Evolutionary conservation across 2,888 invertebrate genomes (phyloP).

Genomic region (Scelioninae gen. 1): DNA sequence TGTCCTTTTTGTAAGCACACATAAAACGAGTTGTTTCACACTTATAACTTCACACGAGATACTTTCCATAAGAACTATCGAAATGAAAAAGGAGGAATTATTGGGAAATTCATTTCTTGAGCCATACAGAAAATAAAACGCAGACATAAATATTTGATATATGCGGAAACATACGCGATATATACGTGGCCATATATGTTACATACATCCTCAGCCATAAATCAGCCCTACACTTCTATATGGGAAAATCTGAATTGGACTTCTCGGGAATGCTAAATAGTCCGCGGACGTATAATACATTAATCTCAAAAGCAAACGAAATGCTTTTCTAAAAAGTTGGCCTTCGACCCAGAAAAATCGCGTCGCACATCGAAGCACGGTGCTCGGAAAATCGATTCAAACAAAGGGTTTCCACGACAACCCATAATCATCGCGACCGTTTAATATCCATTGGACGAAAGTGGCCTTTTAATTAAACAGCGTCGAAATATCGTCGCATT

Average conservation of each 20-base stretch:
- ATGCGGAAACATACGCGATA: constrained; percentile 3
- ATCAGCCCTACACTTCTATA: constrained; percentile 12
- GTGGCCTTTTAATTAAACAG: constrained; percentile 55
- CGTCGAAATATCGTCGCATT: constrained; percentile 2
- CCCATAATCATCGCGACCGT: constrained; percentile 23
- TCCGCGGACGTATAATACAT: constrained; percentile 36
- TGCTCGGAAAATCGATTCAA: constrained; percentile 39
- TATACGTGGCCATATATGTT: constrained; percentile 3
- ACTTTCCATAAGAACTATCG: not conserved
- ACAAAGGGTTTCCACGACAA: constrained; percentile 53
- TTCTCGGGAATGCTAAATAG: constrained; percentile 14
- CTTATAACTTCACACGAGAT: no score
- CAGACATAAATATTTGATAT: constrained; percentile 12
- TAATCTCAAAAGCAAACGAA: constrained; percentile 31
- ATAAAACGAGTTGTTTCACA: no score
- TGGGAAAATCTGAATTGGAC: constrained; percentile 22
- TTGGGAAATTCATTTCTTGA: constrained; percentile 16
- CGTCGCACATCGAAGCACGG: constrained; percentile 9
- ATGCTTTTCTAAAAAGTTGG: constrained; percentile 23
- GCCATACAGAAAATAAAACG: not conserved
- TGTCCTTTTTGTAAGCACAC: no score
- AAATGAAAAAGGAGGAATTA: not conserved
- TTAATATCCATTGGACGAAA: constrained; percentile 45
- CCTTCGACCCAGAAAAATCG: constrained; percentile 43
- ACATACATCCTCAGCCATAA: constrained; percentile 10